phyloP scores from a whole-genome alignment of 2,888 invertebrate genomes.

The Eristalis intricaria region DNA sequence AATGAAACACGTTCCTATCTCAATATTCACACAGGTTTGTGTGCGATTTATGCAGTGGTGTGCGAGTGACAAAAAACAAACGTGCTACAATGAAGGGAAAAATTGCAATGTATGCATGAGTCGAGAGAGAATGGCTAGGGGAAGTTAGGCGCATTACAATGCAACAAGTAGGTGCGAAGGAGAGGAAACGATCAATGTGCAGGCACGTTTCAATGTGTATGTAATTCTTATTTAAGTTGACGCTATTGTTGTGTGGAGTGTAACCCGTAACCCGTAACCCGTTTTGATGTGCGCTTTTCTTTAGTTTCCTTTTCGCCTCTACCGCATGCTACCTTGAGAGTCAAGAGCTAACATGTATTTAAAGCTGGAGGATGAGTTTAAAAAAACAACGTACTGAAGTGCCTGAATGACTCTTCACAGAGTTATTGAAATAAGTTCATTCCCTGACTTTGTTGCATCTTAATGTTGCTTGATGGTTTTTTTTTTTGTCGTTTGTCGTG shows the following conservation, averaged over 20 bases:
- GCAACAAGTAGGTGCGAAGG: slow-evolving; percentile 10
- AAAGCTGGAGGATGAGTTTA: slow-evolving; percentile 24
- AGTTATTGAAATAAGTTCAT: slow-evolving; percentile 5
- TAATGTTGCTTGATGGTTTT: neutral
- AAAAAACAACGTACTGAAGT: neutral
- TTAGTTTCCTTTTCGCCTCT: slow-evolving; percentile 24
- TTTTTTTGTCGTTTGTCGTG: neutral
- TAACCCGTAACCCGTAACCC: neutral
- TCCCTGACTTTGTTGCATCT: slow-evolving; percentile 8
- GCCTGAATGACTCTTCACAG: slow-evolving; percentile 25
- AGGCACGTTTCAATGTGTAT: neutral
- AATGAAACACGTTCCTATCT: slow-evolving; percentile 52
- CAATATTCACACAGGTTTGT: neutral
- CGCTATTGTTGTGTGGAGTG: slow-evolving; percentile 10
- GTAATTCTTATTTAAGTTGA: slow-evolving; percentile 21
- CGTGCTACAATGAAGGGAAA: neutral
- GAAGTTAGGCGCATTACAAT: neutral
- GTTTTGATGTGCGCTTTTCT: slow-evolving; percentile 51
- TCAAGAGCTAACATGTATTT: slow-evolving; percentile 33
- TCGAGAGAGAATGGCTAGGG: neutral
- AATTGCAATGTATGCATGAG: slow-evolving; percentile 38
- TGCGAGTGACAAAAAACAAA: neutral
- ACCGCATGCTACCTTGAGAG: slow-evolving; percentile 23
- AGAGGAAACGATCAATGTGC: slow-evolving; percentile 6
- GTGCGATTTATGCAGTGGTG: neutral